phyloP scores from a whole-genome alignment of 2,888 invertebrate species.

The Xiphydria camelus region DNA sequence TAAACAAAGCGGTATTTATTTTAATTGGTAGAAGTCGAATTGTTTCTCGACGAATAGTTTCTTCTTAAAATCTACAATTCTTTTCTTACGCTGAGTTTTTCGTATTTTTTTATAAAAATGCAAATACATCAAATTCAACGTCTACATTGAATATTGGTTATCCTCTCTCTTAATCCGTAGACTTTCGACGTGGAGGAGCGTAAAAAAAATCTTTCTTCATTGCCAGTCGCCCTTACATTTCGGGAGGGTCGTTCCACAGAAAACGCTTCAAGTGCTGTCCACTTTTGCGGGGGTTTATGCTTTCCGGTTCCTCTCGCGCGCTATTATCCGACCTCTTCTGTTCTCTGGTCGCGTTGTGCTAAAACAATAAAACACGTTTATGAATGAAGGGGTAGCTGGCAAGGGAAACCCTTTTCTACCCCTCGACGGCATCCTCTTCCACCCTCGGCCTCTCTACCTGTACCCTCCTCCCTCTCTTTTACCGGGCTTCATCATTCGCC shows the following conservation, averaged over 20 bases:
- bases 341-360: slow-evolving; percentile 43
- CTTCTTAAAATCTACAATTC: too few relatives aligned
- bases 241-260: slow-evolving; percentile 1
- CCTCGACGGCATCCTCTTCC: slow-evolving; percentile 23
- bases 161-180: too few relatives aligned
- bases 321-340: slow-evolving; percentile 45
- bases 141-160: too few relatives aligned
- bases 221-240: slow-evolving; percentile 8
- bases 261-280: slow-evolving; percentile 36
- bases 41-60: too few relatives aligned
- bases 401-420: slow-evolving; percentile 38
- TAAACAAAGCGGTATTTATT: too few relatives aligned
- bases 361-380: slow-evolving; percentile 54
- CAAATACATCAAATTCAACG: too few relatives aligned
- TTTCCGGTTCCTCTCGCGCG: slow-evolving; percentile 52
- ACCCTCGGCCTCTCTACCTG: slow-evolving; percentile 18
- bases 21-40: too few relatives aligned
- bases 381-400: too few relatives aligned
- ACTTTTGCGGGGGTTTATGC: slow-evolving; percentile 50
- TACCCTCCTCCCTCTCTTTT: slow-evolving; percentile 11
- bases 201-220: too few relatives aligned
- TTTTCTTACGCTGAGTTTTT: too few relatives aligned
- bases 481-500: slow-evolving; percentile 39
- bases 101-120: too few relatives aligned
- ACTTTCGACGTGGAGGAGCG: too few relatives aligned